Base-by-base conservation (phyloP, 2,888 invertebrate genomes). In the Drosophila mercatorum region DNA sequence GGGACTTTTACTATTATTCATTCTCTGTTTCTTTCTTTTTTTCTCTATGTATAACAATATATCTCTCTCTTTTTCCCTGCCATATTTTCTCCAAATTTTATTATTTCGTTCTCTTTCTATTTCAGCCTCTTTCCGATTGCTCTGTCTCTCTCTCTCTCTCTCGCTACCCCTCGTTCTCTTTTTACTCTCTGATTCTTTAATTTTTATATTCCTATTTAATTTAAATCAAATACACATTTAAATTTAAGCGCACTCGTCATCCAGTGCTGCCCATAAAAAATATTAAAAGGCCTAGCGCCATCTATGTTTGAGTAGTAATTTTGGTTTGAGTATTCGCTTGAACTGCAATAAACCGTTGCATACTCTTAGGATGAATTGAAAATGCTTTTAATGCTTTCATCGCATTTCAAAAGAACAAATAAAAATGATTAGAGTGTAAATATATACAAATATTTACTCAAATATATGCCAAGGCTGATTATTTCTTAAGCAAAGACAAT, bases 231-330 rank as follows among this genome's bases (percentile, higher is more conserved):
- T 7, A 28, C 28, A 11, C 3, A 28, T 47, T 47, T 47, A 3
- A 47, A 14, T 2, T n/a, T 49, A 5, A 34, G 6, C 51, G 5
- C 5, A 1, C 11, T 12, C 2, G 3, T 0, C 6, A 6, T 6
- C 28, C 43, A 74, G 61, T 58, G 74, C 57, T 76, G 22, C 60
- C 77, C 41, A 65, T 28, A 7, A 1, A 0, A 0, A 22, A 22
- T 22, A 2, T 22, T 2, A 1, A n/a, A 22, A 12, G 0, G 7
- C 2, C 0, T 4, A 4, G 36, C 72, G 67, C 56, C 66, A 67
- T 56, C 78, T 63, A 14, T 51, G 12, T 46, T 0, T 44, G 11
- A 1, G 3, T 8, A 14, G 0, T 10, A 0, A 0, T 0, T 0
- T 2, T 14, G 52, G 72, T 63, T 72, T 7, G n/a, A 4, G 36